Evolutionary conservation across 2,797 vertebrate species (phyloP), one percentile per base, ranked within the genome.

Genomic region (Notolabrus celidotus): DNA sequence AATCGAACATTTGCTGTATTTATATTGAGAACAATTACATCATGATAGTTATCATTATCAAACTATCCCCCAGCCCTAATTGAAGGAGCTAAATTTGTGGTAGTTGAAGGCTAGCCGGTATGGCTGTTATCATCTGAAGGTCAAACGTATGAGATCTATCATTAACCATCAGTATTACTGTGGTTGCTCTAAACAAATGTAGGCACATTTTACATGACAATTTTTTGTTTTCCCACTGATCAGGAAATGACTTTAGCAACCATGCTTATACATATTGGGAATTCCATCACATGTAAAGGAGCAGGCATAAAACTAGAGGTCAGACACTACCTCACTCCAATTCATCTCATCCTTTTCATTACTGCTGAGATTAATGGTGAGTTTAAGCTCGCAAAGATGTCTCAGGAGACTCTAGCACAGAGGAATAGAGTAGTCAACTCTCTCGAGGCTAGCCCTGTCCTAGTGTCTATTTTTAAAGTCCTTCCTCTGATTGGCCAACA

Each of bases 401-500:
- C 80, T 83, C 82, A 12, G 17, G 85, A 86, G 82, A 86, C 45
- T 79, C 43, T 64, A 70, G 55, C 80, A 72, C 79, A 34, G 76
- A 82, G 86, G 85, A 88, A 79, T 66, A 71, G 79, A 75, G 71
- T 75, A 78, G 77, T 80, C 71, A 75, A 83, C 65, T 83, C 91
- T 89, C 89, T 75, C 64, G 84, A 86, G 89, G 84, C 82, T 67
- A 80, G 71, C 71, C 59, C 69, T 72, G 65, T 84, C 85, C 87
- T 59, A 43, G 73, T 64, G 75, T 90, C 87, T 92, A 89, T 93
- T 94, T 92, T 92, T 91, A 92, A 67, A 73, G 61, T 73, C 76
- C 60, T 74, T 70, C 50, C 67, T 84, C 84, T 86, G 87, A 93
- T 91, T 94, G 91, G 92, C 81, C 85, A 76, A 73, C 47, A 83